Base-by-base conservation (phyloP, 2,888 invertebrate species). In the Torymus texanus region DNA sequence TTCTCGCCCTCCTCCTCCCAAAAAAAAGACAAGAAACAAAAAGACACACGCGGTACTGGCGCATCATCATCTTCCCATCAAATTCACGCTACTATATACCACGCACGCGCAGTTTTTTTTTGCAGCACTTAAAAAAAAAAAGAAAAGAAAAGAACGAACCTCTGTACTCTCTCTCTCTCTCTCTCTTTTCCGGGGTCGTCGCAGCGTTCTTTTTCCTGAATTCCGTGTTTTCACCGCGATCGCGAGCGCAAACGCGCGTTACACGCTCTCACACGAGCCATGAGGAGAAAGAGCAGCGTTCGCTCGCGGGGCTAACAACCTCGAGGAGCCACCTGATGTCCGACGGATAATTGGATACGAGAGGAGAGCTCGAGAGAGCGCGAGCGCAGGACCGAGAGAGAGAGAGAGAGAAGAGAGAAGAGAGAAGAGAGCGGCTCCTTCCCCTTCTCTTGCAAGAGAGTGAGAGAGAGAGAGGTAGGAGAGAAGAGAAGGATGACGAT, bases 281-380 rank as follows among this genome's bases (percentile, higher is more conserved):
- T 21, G 21, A 41, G 61, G 62, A 41, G 58, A 65, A 51, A 70
- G 56, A 55, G 66, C 41, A 72, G 21, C 16, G 63, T 18, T 70
- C 50, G 10, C n/a, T 55, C 53, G 16, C 55, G 75, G 53, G 78
- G 81, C 67, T 81, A 78, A 81, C 67, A 81, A 81, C 77, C 80
- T 76, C 76, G 72, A 61, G 66, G 62, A 58, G 73, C 67, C 76
- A 76, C 76, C 67, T 80, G 76, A 80, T 76, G 68, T 76, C 77
- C 70, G 59, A 16, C 73, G 67, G 75, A 77, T 78, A 78, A 78
- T 78, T 78, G 78, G 81, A 78, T 70, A 61, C 80, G 75, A 67
- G 59, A 21, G 55, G 56, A 56, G 55, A 53, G 18, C 41, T 41
- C 41, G 41, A 41, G 41, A 41, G 41, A 41, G 41, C 5, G 41